phyloP scores from a whole-genome alignment of 2,113 vertebrate species.

The Rhinoptilus africanus region DNA sequence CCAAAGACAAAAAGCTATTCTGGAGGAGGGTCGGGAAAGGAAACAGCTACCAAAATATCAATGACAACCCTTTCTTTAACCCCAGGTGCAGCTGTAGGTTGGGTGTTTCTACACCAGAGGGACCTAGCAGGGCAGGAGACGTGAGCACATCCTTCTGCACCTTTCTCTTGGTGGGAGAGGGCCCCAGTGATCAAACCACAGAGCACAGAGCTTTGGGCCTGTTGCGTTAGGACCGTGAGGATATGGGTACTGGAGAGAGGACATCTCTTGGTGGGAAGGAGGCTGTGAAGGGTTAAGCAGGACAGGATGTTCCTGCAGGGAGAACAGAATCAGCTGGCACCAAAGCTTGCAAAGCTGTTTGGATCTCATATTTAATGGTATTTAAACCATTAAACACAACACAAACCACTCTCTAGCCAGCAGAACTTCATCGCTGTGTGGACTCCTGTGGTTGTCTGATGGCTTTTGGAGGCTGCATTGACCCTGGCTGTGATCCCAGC shows the following conservation, averaged over 20 bases:
- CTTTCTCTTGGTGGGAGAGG: background rate
- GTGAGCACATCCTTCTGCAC: background rate
- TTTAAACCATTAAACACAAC: background rate
- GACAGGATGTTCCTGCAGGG: background rate
- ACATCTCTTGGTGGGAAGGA: background rate
- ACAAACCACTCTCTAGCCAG: background rate
- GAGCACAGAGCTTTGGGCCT: background rate
- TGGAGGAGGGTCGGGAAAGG: background rate
- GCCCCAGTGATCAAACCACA: background rate
- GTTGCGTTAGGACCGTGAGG: background rate
- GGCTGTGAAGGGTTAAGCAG: background rate
- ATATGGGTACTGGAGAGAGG: background rate
- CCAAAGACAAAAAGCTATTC: slow-evolving; percentile 25
- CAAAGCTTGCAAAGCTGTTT: background rate
- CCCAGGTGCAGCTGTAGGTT: background rate
- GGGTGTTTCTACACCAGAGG: background rate
- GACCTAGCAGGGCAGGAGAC: background rate
- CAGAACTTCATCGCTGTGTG: background rate
- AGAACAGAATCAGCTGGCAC: background rate
- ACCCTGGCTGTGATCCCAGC: background rate
- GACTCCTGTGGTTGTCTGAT: background rate
- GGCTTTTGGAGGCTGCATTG: background rate
- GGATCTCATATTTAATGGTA: background rate
- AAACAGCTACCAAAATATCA: background rate
- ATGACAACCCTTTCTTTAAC: background rate